phyloP scores from a whole-genome alignment of 2,888 invertebrate genomes.

The Chrysomela aeneicollis region DNA sequence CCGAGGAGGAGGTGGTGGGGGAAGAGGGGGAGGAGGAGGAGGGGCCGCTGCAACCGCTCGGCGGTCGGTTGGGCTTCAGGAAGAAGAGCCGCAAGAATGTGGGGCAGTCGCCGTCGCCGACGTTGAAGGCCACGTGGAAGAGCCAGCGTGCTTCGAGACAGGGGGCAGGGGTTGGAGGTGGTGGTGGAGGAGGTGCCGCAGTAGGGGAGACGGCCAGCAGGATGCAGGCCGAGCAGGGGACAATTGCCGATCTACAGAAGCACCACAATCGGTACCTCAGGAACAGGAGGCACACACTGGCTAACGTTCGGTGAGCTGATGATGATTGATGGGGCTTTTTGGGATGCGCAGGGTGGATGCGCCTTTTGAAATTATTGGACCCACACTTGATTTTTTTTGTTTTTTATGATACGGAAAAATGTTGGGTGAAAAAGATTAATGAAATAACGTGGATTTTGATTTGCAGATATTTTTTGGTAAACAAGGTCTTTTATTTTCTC shows the following conservation, averaged over 20 bases:
- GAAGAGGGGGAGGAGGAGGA: slow-evolving; percentile 50
- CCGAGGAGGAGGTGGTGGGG: slow-evolving; percentile 78
- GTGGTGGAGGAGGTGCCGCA: slow-evolving; percentile 63
- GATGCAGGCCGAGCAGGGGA: slow-evolving; percentile 94
- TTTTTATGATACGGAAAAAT: too few relatives aligned
- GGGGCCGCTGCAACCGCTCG: slow-evolving; percentile 60
- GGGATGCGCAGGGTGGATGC: too few relatives aligned
- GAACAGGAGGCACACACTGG: slow-evolving; percentile 87
- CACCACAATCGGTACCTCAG: slow-evolving; percentile 87
- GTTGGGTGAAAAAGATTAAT: too few relatives aligned
- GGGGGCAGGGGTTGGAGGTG: slow-evolving; percentile 86
- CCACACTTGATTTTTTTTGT: too few relatives aligned
- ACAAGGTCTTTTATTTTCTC: too few relatives aligned
- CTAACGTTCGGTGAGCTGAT: slow-evolving; percentile 93
- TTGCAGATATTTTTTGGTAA: too few relatives aligned
- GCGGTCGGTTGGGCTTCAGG: slow-evolving; percentile 22
- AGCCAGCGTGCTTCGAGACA: slow-evolving; percentile 62
- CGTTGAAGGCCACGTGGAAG: slow-evolving; percentile 66
- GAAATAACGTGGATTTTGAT: too few relatives aligned
- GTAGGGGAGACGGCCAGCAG: slow-evolving; percentile 62
- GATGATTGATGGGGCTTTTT: neutral
- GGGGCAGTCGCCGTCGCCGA: slow-evolving; percentile 64
- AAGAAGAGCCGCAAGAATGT: slow-evolving; percentile 24
- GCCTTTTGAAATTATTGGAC: too few relatives aligned
- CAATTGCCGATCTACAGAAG: slow-evolving; percentile 88